These are phyloP conservation scores for Hylomyscus alleni DNA, from an alignment of 2,797 vertebrate species.

Conservation along the genomic window DNA sequence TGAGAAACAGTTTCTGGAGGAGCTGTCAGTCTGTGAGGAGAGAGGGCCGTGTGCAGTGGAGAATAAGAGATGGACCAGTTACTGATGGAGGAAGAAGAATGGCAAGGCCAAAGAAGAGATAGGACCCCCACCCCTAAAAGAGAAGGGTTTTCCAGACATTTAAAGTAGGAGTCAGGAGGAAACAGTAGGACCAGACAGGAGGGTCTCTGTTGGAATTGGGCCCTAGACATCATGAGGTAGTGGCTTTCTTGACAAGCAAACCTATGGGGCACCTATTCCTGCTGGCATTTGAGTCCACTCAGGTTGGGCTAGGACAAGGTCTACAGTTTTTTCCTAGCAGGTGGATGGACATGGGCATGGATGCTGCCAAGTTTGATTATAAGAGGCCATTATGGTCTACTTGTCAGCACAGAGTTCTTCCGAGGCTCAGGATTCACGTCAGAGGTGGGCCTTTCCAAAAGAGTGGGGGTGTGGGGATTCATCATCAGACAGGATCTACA, in stretches of 20 bases:
- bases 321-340: background rate
- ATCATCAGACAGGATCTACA: background rate
- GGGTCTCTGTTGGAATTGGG: background rate
- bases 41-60: background rate
- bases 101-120: background rate
- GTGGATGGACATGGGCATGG: background rate
- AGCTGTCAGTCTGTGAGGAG: background rate
- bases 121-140: background rate
- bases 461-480: background rate
- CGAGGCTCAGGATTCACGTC: background rate
- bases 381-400: background rate
- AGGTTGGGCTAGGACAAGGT: background rate
- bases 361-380: background rate
- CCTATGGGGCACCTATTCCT: background rate
- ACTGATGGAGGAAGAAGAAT: background rate
- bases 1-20: background rate
- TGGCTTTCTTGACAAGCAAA: background rate
- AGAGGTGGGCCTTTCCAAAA: background rate
- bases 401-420: slow-evolving; percentile 46
- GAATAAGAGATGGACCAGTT: background rate
- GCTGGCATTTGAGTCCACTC: background rate
- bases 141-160: background rate
- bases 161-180: background rate
- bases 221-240: background rate
- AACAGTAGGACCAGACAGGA: background rate